A percentile compares a stretch with the other conserved stretches of the same genome.
These are phyloP conservation scores for Machaerirhynchus nigripectus DNA, from an alignment of 2,113 vertebrate species.

Conservation along the genomic window DNA sequence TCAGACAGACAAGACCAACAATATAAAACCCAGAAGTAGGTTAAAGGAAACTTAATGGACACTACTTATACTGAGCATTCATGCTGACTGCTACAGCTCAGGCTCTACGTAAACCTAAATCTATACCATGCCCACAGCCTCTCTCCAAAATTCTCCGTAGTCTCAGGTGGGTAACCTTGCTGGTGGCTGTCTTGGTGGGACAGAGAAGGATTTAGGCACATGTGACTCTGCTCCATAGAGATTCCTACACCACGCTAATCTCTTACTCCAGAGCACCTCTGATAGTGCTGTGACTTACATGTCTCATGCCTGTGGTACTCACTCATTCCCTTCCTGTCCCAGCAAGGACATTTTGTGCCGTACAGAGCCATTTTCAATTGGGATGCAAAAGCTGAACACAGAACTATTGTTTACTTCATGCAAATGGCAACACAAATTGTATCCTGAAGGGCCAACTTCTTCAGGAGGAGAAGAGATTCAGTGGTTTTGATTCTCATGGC, in stretches of 20 bases:
- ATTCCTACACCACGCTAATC: background rate
- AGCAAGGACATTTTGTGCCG: background rate
- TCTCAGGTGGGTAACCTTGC: background rate
- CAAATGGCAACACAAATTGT: background rate
- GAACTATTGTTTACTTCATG: background rate
- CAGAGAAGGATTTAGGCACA: background rate
- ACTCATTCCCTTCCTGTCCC: background rate
- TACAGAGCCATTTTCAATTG: background rate
- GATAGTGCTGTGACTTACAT: background rate
- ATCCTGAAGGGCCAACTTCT: background rate
- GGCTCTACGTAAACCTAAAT: background rate
- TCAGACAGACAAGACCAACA: background rate
- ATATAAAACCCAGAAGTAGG: background rate
- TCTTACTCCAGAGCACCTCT: background rate
- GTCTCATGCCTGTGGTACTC: background rate
- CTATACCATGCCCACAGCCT: background rate
- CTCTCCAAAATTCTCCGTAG: background rate
- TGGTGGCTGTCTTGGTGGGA: background rate
- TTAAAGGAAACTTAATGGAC: background rate
- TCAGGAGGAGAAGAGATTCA: background rate
- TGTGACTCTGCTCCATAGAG: background rate
- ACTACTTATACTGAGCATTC: background rate
- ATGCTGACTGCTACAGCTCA: background rate
- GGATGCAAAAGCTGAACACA: background rate
- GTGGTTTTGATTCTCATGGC: background rate